Percentiles rank a stretch among this genome's conserved stretches.
These are phyloP conservation scores for Galemys pyrenaicus DNA, from an alignment of 2,113 vertebrate genomes.

Conservation along the genomic window DNA sequence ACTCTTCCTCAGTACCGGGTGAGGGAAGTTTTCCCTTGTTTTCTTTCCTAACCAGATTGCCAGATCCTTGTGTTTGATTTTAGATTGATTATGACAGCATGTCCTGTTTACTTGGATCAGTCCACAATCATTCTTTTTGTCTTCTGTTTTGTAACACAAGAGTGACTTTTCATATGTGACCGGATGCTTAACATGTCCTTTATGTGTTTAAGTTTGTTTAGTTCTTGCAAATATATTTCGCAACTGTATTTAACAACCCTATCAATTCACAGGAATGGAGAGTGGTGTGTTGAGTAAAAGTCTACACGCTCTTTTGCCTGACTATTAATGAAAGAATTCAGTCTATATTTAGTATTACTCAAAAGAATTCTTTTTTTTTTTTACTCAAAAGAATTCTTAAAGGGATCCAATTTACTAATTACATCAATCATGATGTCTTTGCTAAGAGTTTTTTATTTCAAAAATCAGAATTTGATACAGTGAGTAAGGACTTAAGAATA, in stretches of 20 bases:
- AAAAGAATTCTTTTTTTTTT: slow-evolving; percentile 58
- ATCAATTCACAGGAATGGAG: slow-evolving; percentile 74
- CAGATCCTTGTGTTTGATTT: slow-evolving; percentile 71
- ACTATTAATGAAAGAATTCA: slow-evolving; percentile 67
- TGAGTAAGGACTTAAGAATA: slow-evolving; percentile 2
- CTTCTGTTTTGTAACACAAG: slow-evolving; percentile 76
- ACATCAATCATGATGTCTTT: slow-evolving; percentile 2
- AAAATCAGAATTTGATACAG: slow-evolving; percentile 23
- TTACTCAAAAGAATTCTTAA: slow-evolving; percentile 66
- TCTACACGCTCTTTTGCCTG: slow-evolving; percentile 61
- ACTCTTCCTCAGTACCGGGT: slow-evolving; percentile 15
- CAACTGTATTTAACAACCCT: slow-evolving; percentile 80
- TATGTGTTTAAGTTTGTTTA: slow-evolving; percentile 75
- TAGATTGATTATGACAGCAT: slow-evolving; percentile 72
- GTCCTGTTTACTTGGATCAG: slow-evolving; percentile 73
- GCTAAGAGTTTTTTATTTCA: slow-evolving; percentile 32
- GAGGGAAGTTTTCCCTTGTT: slow-evolving; percentile 49
- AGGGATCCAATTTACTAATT: slow-evolving; percentile 54
- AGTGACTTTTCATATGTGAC: slow-evolving; percentile 71
- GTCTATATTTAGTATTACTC: slow-evolving; percentile 68
- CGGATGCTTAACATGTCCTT: slow-evolving; percentile 69
- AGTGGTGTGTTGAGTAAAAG: slow-evolving; percentile 48
- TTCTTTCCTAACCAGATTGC: slow-evolving; percentile 75
- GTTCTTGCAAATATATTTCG: slow-evolving; percentile 79
- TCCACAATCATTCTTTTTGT: slow-evolving; percentile 74